Evolutionary conservation across 2,797 vertebrate species (phyloP), one percentile per base, ranked within the genome.

Genomic region (Rallus crepitans): DNA sequence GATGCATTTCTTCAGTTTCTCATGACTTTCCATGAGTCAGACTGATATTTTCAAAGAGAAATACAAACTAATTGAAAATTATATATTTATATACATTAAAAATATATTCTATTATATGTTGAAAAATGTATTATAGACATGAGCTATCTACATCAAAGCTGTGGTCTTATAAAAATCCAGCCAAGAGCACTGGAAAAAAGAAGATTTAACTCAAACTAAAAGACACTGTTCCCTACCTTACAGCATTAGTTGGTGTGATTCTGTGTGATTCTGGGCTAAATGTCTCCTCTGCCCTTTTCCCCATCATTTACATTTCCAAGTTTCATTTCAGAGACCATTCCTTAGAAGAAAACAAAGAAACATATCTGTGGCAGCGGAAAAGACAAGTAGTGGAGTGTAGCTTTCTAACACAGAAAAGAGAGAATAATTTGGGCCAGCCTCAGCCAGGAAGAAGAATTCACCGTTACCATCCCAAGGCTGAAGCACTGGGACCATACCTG

Each of bases 401-500:
- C 14, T 89, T 92, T 84, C 40, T 31, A n/a, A 33, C 4, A n/a
- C 28, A 82, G 40, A 14, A 64, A 78, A 52, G 45, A 45, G 17
- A 48, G 45, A 52, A 47, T 65, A n/a, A 65, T 11, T n/a, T 10
- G 6, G 15, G 18, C 30, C 27, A 81, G 19, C 30, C 15, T 64
- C 8, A 64, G 7, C 27, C 15, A 23, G 69, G 70, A 50, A 59
- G 45, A 55, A 66, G 10, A 71, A 60, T 19, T 64, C 30, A 59
- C 50, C 65, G n/a, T 27, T 37, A 50, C 17, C 30, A 28, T 76
- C 59, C 53, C 57, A 71, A 8, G 9, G 31, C 16, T 57, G 33
- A 57, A 75, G 31, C 0, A 0, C 5, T 64, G 25, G 10, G 16
- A 45, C 15, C 25, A 37, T 16, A 45, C 10, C 12, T 59, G 20